A percentile compares a stretch with the other conserved stretches of the same genome.
Conservation (phyloP, 2,113 vertebrate species). For the Capreolus pygargus region DNA sequence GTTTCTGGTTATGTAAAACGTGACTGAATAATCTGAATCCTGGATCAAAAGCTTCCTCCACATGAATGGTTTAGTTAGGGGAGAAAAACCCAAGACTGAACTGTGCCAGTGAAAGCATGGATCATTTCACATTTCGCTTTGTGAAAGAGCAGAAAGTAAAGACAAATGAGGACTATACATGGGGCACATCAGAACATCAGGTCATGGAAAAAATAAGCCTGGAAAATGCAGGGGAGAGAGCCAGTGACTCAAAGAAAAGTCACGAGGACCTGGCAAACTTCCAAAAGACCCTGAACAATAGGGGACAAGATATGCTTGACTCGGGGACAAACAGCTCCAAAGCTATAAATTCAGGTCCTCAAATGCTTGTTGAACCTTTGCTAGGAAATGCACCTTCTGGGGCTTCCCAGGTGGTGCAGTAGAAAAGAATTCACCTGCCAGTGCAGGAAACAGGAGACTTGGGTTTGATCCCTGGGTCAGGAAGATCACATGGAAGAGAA, state of each 20-base stretch:
- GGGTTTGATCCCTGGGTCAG: not conserved
- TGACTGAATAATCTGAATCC: conserved; percentile 74
- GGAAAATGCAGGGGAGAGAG: conserved; percentile 45
- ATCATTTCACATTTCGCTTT: conserved; percentile 77
- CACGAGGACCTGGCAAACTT: not conserved
- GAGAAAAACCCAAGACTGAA: conserved; percentile 53
- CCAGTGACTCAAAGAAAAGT: conserved; percentile 50
- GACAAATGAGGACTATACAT: conserved; percentile 59
- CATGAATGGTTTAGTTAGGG: conserved; percentile 75
- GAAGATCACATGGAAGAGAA: not conserved
- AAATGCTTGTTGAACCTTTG: not conserved
- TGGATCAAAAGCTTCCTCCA: conserved; percentile 80
- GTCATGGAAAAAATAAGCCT: conserved; percentile 50
- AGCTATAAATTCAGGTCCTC: not conserved
- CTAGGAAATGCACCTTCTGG: not conserved
- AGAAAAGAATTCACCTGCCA: not conserved
- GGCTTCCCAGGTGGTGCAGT: not conserved
- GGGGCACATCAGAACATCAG: conserved; percentile 62
- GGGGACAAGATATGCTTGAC: conserved; percentile 36
- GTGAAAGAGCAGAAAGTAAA: conserved; percentile 76
- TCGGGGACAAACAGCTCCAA: not conserved
- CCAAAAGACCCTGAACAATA: conserved; percentile 48
- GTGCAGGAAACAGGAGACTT: not conserved
- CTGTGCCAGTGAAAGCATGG: conserved; percentile 69
- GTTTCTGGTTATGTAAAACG: conserved; percentile 77